Base-by-base conservation (phyloP, 2,888 invertebrate species). In the Scaptomyza polygonia region DNA sequence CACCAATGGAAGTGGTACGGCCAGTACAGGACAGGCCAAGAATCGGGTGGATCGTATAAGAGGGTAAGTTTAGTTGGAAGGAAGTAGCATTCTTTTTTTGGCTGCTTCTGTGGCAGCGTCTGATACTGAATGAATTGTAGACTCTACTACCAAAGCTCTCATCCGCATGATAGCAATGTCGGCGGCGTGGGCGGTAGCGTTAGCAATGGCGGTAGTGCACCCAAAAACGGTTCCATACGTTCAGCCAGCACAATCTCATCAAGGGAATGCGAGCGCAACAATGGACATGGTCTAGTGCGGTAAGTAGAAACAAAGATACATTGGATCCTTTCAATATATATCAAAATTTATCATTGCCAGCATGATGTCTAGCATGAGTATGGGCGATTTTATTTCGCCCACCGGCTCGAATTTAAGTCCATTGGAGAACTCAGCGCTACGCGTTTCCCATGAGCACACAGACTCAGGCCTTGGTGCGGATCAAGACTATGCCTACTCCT, bases 401-500 rank as follows among this genome's bases (percentile, higher is more conserved):
- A 92, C 92, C 4, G 91, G 91, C 43, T 91, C 91, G 2, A 91
- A 91, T 76, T 76, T 92, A 4, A 92, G 91, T 78, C 91, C 91
- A 0, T 67, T 92, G 68, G 92, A 92, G 66, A 91, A 91, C 48
- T 91, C 91, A 0, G 91, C 92, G 0, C 91, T 93, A 14, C 90
- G 94, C 70, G 94, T 94, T 34, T 95, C 94, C 27, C 95, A 95
- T 77, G 95, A 96, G 83, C 95, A 96, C 85, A 95, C 95, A 0
- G 96, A 96, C 90, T 96, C 96, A 0, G 96, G 96, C 0, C 92
- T 96, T 5, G 95, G 95, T 45, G 95, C 94, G 16, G 95, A 95
- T 91, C 95, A 95, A 90, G 95, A 96, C 83, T 95, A 95, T 89
- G 94, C 94, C 36, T 94, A 95, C 91, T 94, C 94, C 69, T 95